Percentiles rank a stretch among this genome's conserved stretches.
Conservation (phyloP, 2,888 invertebrate species). For the Drosophila subquinaria region DNA sequence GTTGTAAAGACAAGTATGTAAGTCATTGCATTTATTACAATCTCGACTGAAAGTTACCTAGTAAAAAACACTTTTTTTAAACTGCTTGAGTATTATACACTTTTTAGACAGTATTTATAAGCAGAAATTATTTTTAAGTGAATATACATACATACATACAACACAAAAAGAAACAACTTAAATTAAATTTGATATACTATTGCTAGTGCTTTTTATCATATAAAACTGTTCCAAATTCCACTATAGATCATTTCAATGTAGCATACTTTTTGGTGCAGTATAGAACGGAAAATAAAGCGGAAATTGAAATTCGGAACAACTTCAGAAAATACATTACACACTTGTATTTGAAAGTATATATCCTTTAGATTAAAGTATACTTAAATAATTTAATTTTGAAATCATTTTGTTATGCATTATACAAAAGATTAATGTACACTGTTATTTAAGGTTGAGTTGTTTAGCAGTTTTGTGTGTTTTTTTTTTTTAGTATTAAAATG, state of each 20-base stretch:
- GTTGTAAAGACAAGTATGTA: not conserved
- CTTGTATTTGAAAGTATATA: slow-evolving; percentile 5
- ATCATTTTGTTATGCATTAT: slow-evolving; percentile 8
- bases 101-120: slow-evolving; percentile 7
- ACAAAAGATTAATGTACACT: slow-evolving; percentile 8
- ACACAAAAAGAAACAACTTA: not conserved
- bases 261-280: not conserved
- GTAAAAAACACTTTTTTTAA: not conserved
- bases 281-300: not conserved
- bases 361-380: slow-evolving; percentile 16
- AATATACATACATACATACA: not conserved
- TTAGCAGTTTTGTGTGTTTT: slow-evolving; percentile 23
- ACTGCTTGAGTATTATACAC: not conserved
- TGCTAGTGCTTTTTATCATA: too few species aligned
- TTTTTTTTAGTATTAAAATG: slow-evolving; percentile 32
- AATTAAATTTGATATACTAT: not conserved
- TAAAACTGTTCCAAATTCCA: slow-evolving; percentile 5
- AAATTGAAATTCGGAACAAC: slow-evolving; percentile 1
- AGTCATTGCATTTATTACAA: not conserved
- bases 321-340: slow-evolving; percentile 6
- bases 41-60: not conserved
- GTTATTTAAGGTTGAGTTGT: slow-evolving; percentile 18
- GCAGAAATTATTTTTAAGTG: slow-evolving; percentile 9
- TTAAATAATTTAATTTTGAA: slow-evolving; percentile 36
- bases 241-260: not conserved